Evolutionary conservation across 2,797 vertebrate species (phyloP).

Genomic region (Acrossocheilus wenchowensis): DNA sequence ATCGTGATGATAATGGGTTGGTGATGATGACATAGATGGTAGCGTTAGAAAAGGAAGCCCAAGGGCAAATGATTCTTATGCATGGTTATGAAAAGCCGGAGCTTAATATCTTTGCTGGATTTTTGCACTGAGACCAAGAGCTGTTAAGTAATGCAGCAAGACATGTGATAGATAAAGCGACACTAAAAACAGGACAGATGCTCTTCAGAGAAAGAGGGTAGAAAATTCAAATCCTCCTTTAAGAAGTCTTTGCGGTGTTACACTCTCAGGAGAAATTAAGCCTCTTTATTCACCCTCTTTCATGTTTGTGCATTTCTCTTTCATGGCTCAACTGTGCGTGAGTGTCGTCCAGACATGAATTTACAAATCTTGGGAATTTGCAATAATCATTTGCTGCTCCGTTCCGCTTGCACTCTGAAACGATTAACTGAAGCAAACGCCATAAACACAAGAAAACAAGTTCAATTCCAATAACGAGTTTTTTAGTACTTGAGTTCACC

Average conservation of each 20-base stretch:
- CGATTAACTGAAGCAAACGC: neutral
- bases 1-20: slow-evolving; percentile 6
- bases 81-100: neutral
- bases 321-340: slow-evolving; percentile 3
- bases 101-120: slow-evolving; percentile 4
- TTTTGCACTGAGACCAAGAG: slow-evolving; percentile 21
- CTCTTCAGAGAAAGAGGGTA: slow-evolving; percentile 27
- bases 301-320: slow-evolving; percentile 42
- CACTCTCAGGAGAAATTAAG: slow-evolving; percentile 52
- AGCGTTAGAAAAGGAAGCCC: neutral
- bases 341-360: slow-evolving; percentile 18
- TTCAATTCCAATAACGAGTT: neutral
- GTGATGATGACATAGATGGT: slow-evolving; percentile 12
- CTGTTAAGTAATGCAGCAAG: slow-evolving; percentile 32
- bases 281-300: slow-evolving; percentile 36
- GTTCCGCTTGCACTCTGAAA: neutral
- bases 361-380: slow-evolving; percentile 31
- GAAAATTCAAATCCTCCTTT: slow-evolving; percentile 35
- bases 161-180: slow-evolving; percentile 8
- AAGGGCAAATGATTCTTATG: slow-evolving; percentile 5
- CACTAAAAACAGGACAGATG: slow-evolving; percentile 29
- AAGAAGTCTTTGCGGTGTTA: slow-evolving; percentile 32
- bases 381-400: slow-evolving; percentile 3
- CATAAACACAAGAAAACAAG: slow-evolving; percentile 7
- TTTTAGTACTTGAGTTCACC: neutral